A percentile compares a stretch with the other conserved stretches of the same genome.
Conservation (phyloP, 2,797 vertebrate genomes). For the Cephalopachus bancanus region DNA sequence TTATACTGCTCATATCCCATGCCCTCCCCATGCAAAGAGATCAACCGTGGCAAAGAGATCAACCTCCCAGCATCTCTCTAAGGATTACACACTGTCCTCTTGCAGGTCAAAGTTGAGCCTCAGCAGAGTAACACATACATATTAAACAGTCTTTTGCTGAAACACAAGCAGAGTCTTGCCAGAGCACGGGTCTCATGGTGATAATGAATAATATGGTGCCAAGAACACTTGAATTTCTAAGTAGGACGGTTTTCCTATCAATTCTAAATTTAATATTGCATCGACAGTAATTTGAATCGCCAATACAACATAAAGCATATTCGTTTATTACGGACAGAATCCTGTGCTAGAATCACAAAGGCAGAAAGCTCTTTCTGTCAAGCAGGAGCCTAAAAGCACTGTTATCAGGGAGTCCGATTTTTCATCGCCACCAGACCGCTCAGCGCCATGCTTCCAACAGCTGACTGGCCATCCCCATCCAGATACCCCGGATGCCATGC, state of each 20-base stretch:
- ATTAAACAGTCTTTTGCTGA: constrained; percentile 54
- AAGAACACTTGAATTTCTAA: constrained; percentile 73
- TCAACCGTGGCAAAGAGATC: not conserved
- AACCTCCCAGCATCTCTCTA: not conserved
- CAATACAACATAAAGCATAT: constrained; percentile 61
- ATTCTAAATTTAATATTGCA: constrained; percentile 71
- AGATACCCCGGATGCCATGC: not conserved
- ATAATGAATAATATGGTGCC: constrained; percentile 44
- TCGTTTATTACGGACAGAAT: constrained; percentile 30
- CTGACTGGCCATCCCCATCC: not conserved
- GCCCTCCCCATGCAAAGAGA: not conserved
- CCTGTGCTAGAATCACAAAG: not conserved
- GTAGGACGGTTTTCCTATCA: constrained; percentile 53
- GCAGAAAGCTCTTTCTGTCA: not conserved
- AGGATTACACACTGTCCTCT: not conserved
- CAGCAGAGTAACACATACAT: not conserved
- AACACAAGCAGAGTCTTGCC: constrained; percentile 53
- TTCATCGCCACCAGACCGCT: not conserved
- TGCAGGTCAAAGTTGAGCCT: constrained; percentile 23
- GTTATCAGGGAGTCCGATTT: not conserved
- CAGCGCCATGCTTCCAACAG: not conserved
- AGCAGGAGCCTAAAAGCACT: not conserved
- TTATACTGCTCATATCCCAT: not conserved
- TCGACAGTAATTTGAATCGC: constrained; percentile 66
- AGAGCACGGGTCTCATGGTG: constrained; percentile 40